Conservation (phyloP, 2,888 invertebrate species). For the Ditula angustiorana region DNA sequence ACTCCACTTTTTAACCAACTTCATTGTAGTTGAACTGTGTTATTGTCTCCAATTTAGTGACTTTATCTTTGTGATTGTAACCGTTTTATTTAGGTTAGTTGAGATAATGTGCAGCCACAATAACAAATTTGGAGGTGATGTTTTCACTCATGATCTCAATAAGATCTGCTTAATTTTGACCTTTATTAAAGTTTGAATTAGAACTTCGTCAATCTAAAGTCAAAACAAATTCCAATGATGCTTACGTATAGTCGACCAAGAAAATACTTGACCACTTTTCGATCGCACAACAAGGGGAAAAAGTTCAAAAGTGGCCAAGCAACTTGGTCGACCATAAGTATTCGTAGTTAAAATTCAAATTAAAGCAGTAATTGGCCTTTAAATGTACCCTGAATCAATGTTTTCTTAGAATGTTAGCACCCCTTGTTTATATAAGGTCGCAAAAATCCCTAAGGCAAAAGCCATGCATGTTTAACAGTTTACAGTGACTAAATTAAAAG, state of each 20-base stretch:
- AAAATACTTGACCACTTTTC: no score
- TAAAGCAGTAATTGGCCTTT: constrained; percentile 1
- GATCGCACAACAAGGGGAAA: no score
- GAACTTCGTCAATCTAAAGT: no score
- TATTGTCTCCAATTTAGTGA: constrained; percentile 72
- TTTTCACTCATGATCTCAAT: not conserved
- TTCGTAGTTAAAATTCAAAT: not conserved
- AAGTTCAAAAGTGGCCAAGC: no score
- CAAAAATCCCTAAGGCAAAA: constrained; percentile 12
- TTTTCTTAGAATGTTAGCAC: constrained; percentile 9
- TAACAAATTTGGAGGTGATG: constrained; percentile 49
- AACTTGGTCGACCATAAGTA: not conserved
- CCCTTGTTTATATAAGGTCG: constrained; percentile 30
- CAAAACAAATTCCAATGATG: no score
- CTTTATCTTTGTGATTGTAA: constrained; percentile 67
- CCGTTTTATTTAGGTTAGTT: constrained; percentile 67
- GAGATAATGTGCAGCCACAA: constrained; percentile 59
- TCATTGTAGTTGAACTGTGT: constrained; percentile 61
- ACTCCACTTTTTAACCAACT: constrained; percentile 54
- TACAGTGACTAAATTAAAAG: not conserved
- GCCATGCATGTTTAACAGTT: constrained; percentile 15
- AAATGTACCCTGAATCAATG: constrained; percentile 4
- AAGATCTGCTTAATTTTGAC: not conserved
- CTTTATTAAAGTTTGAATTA: not conserved
- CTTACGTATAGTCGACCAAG: no score